Percentiles rank a stretch among this genome's conserved stretches.
Evolutionary conservation across 2,113 vertebrate genomes (phyloP).

Genomic region (Poeciliopsis prolifica): DNA sequence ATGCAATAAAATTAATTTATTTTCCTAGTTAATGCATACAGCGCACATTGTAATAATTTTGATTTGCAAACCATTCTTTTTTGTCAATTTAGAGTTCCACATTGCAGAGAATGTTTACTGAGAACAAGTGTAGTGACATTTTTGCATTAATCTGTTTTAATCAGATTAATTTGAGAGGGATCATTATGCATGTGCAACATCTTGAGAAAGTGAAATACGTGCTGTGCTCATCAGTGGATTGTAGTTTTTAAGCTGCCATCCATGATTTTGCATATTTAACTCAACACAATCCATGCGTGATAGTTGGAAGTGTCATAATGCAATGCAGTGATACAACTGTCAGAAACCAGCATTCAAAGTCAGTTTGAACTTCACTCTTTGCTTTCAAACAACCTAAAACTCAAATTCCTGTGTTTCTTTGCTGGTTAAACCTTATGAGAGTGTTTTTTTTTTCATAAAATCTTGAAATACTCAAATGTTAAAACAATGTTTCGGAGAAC

Average conservation of each 20-base stretch:
- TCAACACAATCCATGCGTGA: not conserved
- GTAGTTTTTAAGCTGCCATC: conserved; percentile 6
- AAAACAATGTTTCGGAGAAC: not conserved
- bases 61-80: conserved; percentile 32
- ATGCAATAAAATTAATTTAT: conserved; percentile 16
- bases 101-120: not conserved
- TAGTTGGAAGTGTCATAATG: conserved; percentile 15
- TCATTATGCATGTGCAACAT: not conserved
- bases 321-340: conserved; percentile 5
- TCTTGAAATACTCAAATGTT: conserved; percentile 2
- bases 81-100: not conserved
- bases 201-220: not conserved
- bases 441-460: not conserved
- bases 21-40: conserved; percentile 3
- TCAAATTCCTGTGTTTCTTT: not conserved
- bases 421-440: not conserved
- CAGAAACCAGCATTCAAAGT: conserved; percentile 11
- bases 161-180: not conserved
- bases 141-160: conserved; percentile 4
- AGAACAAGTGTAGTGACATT: not conserved
- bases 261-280: conserved; percentile 14
- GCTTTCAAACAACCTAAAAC: conserved; percentile 4
- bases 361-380: conserved; percentile 2
- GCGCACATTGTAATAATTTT: not conserved
- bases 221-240: conserved; percentile 1